Evolutionary conservation across 2,888 invertebrate species (phyloP).

Genomic region (Troglohyphantes excavatus): DNA sequence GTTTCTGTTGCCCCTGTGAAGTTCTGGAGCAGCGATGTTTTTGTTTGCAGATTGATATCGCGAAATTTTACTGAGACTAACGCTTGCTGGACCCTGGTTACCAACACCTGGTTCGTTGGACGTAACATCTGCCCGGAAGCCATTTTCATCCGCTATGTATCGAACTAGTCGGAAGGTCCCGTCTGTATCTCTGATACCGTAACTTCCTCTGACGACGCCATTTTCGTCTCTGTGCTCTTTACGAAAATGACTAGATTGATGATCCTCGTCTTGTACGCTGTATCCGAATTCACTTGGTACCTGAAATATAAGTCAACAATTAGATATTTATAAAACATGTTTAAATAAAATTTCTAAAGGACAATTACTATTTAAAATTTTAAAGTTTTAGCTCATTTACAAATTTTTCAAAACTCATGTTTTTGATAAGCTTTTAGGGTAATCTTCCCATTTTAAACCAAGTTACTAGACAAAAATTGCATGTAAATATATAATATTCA

Average conservation of each 20-base stretch:
- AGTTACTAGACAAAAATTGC: no score
- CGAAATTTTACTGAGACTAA: slow-evolving; percentile 20
- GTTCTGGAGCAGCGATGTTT: not conserved
- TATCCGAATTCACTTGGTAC: slow-evolving; percentile 53
- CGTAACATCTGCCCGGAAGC: slow-evolving; percentile 61
- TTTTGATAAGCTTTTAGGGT: no score
- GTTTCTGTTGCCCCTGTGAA: not conserved
- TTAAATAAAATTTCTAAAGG: no score
- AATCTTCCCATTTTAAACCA: no score
- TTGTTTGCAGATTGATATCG: not conserved
- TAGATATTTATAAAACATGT: no score
- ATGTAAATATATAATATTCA: no score
- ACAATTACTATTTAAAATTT: no score
- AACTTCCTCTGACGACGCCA: slow-evolving; percentile 72
- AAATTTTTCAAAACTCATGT: no score
- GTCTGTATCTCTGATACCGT: slow-evolving; percentile 55
- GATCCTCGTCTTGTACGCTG: not conserved
- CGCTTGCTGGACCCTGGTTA: slow-evolving; percentile 61
- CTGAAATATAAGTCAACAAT: slow-evolving; percentile 40
- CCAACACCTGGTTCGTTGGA: slow-evolving; percentile 71
- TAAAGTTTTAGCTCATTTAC: no score
- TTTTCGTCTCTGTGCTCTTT: slow-evolving; percentile 65
- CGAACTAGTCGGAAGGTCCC: slow-evolving; percentile 53
- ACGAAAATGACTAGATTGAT: slow-evolving; percentile 52
- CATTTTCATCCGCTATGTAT: slow-evolving; percentile 69